These are phyloP conservation scores for Herminia tarsipennalis DNA, from an alignment of 2,888 invertebrate genomes.

Conservation along the genomic window DNA sequence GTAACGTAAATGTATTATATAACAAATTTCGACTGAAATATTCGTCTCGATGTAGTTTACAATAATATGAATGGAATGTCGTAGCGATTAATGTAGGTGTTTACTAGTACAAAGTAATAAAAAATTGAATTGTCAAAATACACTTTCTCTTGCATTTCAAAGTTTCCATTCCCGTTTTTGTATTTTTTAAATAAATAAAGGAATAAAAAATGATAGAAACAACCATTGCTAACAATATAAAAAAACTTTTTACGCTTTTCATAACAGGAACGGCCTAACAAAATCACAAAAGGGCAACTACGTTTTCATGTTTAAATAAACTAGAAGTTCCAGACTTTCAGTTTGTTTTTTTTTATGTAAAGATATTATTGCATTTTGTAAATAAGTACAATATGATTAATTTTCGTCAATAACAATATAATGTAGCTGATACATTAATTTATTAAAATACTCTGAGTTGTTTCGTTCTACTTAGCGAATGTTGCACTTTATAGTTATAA, in stretches of 20 bases:
- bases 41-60: slow-evolving; percentile 82
- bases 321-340: slow-evolving; percentile 46
- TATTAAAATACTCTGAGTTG: slow-evolving; percentile 81
- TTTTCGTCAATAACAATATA: slow-evolving; percentile 61
- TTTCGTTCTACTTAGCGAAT: slow-evolving; percentile 80
- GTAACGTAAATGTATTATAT: slow-evolving; percentile 75
- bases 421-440: slow-evolving; percentile 77
- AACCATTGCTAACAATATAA: slow-evolving; percentile 26
- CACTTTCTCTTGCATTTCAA: slow-evolving; percentile 39
- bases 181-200: slow-evolving; percentile 26
- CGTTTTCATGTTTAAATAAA: slow-evolving; percentile 40
- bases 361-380: slow-evolving; percentile 81
- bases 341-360: slow-evolving; percentile 60
- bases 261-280: slow-evolving; percentile 30
- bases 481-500: slow-evolving; percentile 82
- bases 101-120: slow-evolving; percentile 81
- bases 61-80: slow-evolving; percentile 76
- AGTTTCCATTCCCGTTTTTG: slow-evolving; percentile 31
- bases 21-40: slow-evolving; percentile 83
- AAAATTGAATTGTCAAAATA: slow-evolving; percentile 51
- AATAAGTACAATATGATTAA: slow-evolving; percentile 76
- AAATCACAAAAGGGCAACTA: slow-evolving; percentile 32
- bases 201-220: slow-evolving; percentile 6
- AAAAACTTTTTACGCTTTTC: slow-evolving; percentile 27
- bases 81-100: slow-evolving; percentile 75